phyloP scores from a whole-genome alignment of 2,113 vertebrate species.

The Bostrychus sinensis region DNA sequence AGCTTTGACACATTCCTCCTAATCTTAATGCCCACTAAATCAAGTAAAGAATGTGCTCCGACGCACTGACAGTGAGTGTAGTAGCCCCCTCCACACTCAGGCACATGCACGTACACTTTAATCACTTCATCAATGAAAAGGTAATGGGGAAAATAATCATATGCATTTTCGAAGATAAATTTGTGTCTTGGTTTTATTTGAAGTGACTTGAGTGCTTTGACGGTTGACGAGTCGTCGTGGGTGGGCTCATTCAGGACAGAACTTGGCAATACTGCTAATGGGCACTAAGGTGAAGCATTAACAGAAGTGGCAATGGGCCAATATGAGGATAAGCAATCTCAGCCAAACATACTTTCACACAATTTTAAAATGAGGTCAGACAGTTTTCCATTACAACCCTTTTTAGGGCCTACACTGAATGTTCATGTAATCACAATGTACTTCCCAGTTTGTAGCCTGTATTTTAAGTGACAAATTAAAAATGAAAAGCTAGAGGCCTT shows the following conservation, averaged over 20 bases:
- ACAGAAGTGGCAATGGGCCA: constrained; percentile 32
- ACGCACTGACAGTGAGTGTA: constrained; percentile 47
- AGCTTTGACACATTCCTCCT: constrained; percentile 79
- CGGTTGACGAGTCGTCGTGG: constrained; percentile 31
- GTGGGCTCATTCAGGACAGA: constrained; percentile 53
- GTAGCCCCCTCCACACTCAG: constrained; percentile 19
- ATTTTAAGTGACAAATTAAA: too few species aligned
- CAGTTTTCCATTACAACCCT: not conserved
- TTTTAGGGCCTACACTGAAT: not conserved
- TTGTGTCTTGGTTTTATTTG: not conserved
- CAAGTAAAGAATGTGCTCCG: constrained; percentile 75
- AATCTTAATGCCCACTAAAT: constrained; percentile 80
- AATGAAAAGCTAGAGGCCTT: too few species aligned
- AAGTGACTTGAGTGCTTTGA: constrained; percentile 1
- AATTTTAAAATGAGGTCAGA: constrained; percentile 37
- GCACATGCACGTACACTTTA: constrained; percentile 22
- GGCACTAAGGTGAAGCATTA: constrained; percentile 38
- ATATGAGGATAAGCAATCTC: constrained; percentile 8
- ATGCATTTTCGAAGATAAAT: not conserved
- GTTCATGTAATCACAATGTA: not conserved
- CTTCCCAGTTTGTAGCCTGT: too few species aligned
- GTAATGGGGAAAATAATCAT: not conserved
- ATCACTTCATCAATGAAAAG: constrained; percentile 23
- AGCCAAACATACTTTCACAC: constrained; percentile 20
- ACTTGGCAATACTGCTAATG: constrained; percentile 46